Evolutionary conservation across 2,797 vertebrate species (phyloP).

Genomic region (Anguilla obscura): DNA sequence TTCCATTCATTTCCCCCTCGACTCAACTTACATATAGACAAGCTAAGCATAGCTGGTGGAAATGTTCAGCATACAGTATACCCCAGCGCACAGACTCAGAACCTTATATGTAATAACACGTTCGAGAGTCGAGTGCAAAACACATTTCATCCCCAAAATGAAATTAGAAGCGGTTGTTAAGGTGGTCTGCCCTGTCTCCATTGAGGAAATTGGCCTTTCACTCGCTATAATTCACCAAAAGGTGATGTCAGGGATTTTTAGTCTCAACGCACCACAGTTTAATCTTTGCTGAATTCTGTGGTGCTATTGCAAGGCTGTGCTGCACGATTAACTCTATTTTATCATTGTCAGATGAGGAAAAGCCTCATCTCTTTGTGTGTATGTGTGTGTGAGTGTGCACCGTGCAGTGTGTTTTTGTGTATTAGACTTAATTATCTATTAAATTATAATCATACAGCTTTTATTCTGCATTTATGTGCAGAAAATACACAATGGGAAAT

Average conservation of each 20-base stretch:
- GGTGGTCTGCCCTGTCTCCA: neutral
- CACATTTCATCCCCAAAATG: neutral
- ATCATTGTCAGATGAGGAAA: neutral
- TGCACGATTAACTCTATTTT: neutral
- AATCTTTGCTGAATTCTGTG: neutral
- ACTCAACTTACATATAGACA: neutral
- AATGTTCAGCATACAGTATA: neutral
- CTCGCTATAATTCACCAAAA: conserved; percentile 1
- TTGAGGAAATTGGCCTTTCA: conserved; percentile 8
- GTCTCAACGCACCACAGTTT: neutral
- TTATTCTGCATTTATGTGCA: neutral
- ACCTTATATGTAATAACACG: neutral
- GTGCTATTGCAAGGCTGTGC: neutral
- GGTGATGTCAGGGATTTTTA: neutral
- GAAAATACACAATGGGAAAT: neutral
- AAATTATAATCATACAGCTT: neutral
- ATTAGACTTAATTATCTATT: neutral
- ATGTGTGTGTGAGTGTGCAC: neutral
- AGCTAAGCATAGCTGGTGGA: neutral
- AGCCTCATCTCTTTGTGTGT: neutral
- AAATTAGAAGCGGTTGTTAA: conserved; percentile 10
- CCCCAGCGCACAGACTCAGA: neutral
- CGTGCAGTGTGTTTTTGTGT: neutral
- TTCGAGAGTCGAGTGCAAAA: neutral
- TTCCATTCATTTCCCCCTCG: neutral